These are phyloP conservation scores for Sorex fumeus DNA, from an alignment of 2,113 vertebrate genomes.

Conservation along the genomic window DNA sequence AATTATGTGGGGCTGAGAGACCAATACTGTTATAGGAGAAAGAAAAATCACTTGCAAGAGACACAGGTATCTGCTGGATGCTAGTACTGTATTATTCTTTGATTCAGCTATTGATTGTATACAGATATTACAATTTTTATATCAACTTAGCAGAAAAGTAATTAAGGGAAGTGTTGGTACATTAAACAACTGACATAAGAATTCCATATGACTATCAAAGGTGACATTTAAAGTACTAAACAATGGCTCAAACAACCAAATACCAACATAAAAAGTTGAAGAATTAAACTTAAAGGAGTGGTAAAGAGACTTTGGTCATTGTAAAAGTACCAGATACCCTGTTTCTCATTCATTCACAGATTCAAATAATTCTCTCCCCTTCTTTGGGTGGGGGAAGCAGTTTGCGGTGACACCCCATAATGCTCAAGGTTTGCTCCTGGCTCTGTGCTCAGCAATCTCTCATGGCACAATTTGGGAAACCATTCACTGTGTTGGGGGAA, in stretches of 20 bases:
- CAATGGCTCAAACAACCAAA: neutral
- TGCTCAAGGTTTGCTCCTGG: too few species aligned
- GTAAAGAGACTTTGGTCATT: neutral
- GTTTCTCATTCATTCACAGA: neutral
- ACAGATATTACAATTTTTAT: conserved; percentile 21
- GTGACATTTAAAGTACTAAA: neutral
- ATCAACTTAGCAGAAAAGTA: conserved; percentile 24
- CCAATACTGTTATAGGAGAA: neutral
- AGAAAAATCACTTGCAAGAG: neutral
- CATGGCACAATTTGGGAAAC: too few species aligned
- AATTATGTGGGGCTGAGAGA: neutral
- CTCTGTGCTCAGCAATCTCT: too few species aligned
- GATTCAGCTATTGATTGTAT: neutral
- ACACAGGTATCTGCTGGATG: neutral
- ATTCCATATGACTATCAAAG: conserved; percentile 28
- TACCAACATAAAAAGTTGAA: neutral
- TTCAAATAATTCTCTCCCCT: neutral
- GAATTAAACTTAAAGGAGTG: neutral
- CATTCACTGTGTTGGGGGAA: too few species aligned
- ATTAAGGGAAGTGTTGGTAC: neutral
- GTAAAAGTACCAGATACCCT: neutral
- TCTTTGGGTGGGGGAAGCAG: too few species aligned
- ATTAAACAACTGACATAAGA: conserved; percentile 31
- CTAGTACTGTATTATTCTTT: neutral
- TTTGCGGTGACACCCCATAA: too few species aligned